Evolutionary conservation across 2,888 invertebrate species (phyloP).

Genomic region (Pasiphila rectangulata): DNA sequence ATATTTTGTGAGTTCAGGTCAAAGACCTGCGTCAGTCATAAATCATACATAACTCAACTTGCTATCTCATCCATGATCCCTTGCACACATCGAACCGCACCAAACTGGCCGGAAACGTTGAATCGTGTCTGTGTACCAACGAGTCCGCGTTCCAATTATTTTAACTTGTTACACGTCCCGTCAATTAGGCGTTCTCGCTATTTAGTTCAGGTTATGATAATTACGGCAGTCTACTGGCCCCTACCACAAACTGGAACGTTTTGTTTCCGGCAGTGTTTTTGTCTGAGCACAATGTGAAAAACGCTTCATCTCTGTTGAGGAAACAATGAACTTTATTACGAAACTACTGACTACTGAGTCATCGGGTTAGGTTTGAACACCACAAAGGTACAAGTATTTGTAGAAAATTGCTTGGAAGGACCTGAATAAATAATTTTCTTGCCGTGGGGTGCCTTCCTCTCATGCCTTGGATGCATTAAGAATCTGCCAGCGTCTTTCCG

Average conservation of each 20-base stretch:
- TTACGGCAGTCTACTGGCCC: constrained; percentile 26
- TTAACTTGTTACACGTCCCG: constrained; percentile 27
- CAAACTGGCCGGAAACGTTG: background rate
- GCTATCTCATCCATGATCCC: no score
- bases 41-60: no score
- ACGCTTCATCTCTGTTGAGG: constrained; percentile 21
- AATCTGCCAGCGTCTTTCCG: background rate
- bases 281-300: constrained; percentile 22
- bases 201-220: constrained; percentile 25
- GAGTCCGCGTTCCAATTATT: constrained; percentile 19
- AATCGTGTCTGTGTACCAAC: constrained; percentile 7
- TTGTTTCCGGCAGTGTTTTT: constrained; percentile 20
- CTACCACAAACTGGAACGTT: constrained; percentile 27
- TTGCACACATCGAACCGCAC: no score
- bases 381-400: no score
- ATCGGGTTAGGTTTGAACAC: background rate
- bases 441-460: background rate
- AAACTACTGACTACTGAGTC: constrained; percentile 15
- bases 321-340: constrained; percentile 24
- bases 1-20: no score
- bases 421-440: no score
- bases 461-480: background rate
- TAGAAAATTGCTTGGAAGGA: background rate
- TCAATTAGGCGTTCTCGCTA: constrained; percentile 29
- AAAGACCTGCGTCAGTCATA: no score